Conservation (phyloP, 2,113 vertebrate genomes). For the Crypturellus undulatus region DNA sequence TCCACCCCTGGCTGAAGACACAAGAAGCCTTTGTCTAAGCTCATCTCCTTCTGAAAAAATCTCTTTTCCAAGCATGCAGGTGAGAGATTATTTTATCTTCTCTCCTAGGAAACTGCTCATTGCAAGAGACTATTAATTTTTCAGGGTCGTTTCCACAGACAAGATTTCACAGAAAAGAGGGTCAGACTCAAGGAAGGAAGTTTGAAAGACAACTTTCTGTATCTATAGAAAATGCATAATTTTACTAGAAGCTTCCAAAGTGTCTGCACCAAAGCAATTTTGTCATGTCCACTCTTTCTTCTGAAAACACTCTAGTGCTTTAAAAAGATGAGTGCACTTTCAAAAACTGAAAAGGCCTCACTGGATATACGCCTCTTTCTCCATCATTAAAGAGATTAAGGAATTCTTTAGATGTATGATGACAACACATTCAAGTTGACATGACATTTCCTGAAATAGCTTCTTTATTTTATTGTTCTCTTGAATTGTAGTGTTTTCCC, state of each 20-base stretch:
- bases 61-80: neutral
- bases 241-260: neutral
- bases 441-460: neutral
- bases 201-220: neutral
- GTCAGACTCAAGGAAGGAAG: neutral
- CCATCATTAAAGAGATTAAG: neutral
- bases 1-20: neutral
- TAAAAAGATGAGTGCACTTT: neutral
- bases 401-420: neutral
- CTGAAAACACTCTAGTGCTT: neutral
- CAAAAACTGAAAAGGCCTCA: neutral
- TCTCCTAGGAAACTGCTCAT: neutral
- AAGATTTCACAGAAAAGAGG: neutral
- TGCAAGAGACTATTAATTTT: neutral
- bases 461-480: neutral
- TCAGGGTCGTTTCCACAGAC: neutral
- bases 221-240: neutral
- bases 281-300: rapidly evolving
- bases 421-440: neutral
- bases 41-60: neutral
- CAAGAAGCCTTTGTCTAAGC: neutral
- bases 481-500: neutral
- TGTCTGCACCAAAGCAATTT: neutral
- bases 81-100: neutral
- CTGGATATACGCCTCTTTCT: neutral